Conservation (phyloP, 2,888 invertebrate genomes). For the Drosophila formosana region DNA sequence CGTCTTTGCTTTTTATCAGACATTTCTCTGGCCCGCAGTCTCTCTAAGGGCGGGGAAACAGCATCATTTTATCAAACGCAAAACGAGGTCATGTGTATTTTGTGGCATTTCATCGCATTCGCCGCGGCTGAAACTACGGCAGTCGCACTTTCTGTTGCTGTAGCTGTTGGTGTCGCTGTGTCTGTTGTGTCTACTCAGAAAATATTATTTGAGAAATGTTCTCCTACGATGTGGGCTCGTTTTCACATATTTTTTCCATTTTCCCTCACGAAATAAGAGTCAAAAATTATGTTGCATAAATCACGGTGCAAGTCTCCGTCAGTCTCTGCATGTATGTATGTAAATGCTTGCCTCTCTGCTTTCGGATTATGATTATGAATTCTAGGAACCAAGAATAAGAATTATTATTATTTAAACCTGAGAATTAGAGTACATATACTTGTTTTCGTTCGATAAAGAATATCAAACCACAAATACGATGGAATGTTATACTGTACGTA, state of each 20-base stretch:
- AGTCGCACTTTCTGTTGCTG: constrained; percentile 18
- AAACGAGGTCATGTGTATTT: constrained; percentile 70
- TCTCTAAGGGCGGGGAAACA: constrained; percentile 1
- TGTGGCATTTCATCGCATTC: constrained; percentile 24
- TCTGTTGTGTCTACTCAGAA: constrained; percentile 16
- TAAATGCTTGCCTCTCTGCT: neutral
- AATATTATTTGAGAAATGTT: constrained; percentile 53
- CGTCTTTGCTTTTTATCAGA: constrained; percentile 52
- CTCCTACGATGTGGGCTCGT: constrained; percentile 16
- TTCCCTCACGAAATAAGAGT: constrained; percentile 56
- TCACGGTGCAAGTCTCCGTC: constrained; percentile 43
- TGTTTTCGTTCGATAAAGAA: too few relatives aligned
- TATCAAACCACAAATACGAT: too few relatives aligned
- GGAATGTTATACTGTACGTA: too few relatives aligned
- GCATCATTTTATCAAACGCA: constrained; percentile 66
- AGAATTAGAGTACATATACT: neutral
- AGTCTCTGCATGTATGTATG: neutral
- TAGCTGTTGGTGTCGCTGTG: neutral
- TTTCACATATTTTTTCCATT: constrained; percentile 18
- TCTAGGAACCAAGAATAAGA: constrained; percentile 18
- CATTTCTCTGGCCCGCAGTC: constrained; percentile 6
- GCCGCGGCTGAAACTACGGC: neutral
- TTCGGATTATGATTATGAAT: neutral
- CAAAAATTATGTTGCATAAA: constrained; percentile 74
- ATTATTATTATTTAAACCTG: constrained; percentile 24